Evolutionary conservation across 1,140 invertebrate species (phyloP), one percentile per base, ranked within the genome.

Genomic region (Tetranychus urticae): DNA sequence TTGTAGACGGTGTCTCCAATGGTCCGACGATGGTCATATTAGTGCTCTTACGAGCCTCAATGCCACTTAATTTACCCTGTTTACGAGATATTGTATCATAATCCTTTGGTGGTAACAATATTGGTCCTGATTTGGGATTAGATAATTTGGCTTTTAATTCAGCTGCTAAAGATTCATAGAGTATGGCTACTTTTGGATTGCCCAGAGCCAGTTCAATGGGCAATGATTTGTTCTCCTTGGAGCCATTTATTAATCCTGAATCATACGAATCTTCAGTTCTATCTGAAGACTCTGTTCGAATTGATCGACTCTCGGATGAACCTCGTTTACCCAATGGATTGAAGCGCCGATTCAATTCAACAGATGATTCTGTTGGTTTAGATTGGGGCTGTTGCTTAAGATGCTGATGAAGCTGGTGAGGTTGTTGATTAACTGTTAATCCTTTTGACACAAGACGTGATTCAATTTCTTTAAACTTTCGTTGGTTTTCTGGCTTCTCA

Each of bases 111-210:
- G 91, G 90, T 58, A 90, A 70, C 39, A 94, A 75, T 48, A 94
- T 78, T 1, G 89, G 88, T 0, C 71, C 72, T 5, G 71, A 67
- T 59, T 80, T 79, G 67, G 76, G 69, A 62, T 76, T 73, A 37
- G 70, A 81, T 65, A 94, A 74, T 71, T 92, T 89, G 63, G 84
- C 84, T 64, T 86, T 79, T 48, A 94, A 73, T 70, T 96, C 91
- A 0, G 87, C 88, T 6, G 89, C 88, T 64, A 96, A 74, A 39
- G 85, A 90, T 71, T 93, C 88, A 70, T 89, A 92, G 23, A 90
- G 77, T 61, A 78, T 79, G 54, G 82, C 79, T 8, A 52, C 39
- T 23, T 50, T 52, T 7, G 46, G n/a, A 60, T 54, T 52, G 0
- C 12, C 33, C n/a, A 31, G 46, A 50, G 12, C 46, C 7, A n/a